A percentile compares a stretch with the other conserved stretches of the same genome.
Evolutionary conservation across 2,113 vertebrate species (phyloP).

Genomic region (Tachysurus vachellii): DNA sequence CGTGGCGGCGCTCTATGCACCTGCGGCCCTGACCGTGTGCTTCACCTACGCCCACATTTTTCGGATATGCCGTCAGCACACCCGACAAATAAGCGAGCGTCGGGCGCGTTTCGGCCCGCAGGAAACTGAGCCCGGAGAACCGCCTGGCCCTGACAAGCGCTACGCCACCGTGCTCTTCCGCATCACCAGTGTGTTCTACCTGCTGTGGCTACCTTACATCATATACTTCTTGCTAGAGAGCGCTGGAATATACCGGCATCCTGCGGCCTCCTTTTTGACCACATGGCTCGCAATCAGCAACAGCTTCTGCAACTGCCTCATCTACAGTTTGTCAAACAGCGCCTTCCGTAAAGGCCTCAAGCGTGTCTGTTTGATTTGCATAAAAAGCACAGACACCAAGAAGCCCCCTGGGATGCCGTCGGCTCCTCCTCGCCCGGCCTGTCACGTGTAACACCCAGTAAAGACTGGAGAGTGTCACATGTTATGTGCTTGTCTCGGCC

Average conservation of each 20-base stretch:
- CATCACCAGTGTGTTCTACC: conserved; percentile 97
- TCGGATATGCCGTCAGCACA: conserved; percentile 97
- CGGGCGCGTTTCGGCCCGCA: conserved; percentile 89
- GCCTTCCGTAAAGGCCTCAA: conserved; percentile 96
- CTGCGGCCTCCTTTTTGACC: conserved; percentile 88
- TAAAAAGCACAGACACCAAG: conserved; percentile 77
- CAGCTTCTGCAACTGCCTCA: conserved; percentile 99
- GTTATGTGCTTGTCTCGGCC: not conserved
- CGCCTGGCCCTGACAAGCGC: conserved; percentile 85
- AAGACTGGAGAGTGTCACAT: not conserved
- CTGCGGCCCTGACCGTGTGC: conserved; percentile 89
- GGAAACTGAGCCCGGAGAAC: conserved; percentile 73
- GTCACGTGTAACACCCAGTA: conserved; percentile 66
- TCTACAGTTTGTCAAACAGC: conserved; percentile 98
- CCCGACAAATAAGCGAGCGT: conserved; percentile 90
- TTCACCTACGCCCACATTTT: conserved; percentile 98
- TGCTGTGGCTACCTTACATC: conserved; percentile 97
- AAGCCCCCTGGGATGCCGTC: conserved; percentile 72
- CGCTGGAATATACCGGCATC: conserved; percentile 83
- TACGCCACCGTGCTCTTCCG: conserved; percentile 96
- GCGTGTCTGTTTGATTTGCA: conserved; percentile 89
- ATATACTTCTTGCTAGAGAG: conserved; percentile 97
- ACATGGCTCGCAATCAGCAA: conserved; percentile 99
- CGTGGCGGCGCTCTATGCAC: conserved; percentile 88
- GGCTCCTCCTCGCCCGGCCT: conserved; percentile 76